Percentiles rank a stretch among this genome's conserved stretches.
phyloP scores from a whole-genome alignment of 2,888 invertebrate genomes.

The Rhagophthalmus giganteus region DNA sequence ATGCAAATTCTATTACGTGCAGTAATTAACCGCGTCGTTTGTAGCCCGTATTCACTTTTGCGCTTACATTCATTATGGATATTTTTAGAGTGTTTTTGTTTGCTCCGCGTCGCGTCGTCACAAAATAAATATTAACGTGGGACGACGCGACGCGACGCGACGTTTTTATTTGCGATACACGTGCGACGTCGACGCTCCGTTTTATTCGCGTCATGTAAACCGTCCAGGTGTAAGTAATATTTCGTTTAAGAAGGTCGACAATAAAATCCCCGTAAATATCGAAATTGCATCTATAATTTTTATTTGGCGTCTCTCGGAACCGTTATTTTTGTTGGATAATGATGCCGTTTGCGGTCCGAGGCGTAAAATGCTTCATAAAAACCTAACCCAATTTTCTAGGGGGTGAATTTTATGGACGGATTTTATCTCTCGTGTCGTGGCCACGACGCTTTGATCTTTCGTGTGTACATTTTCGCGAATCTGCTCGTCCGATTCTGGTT shows the following conservation, averaged over 20 bases:
- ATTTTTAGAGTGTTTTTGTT: neutral
- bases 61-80: neutral
- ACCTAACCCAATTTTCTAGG: slow-evolving; percentile 24
- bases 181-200: slow-evolving; percentile 14
- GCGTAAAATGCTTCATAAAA: slow-evolving; percentile 24
- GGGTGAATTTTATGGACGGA: slow-evolving; percentile 22
- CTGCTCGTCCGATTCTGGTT: neutral
- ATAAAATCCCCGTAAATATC: slow-evolving; percentile 20
- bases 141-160: too few relatives aligned
- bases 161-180: slow-evolving; percentile 17
- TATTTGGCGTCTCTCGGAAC: slow-evolving; percentile 8
- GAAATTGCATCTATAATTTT: slow-evolving; percentile 20
- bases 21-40: slow-evolving; percentile 13
- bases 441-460: slow-evolving; percentile 19
- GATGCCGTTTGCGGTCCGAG: slow-evolving; percentile 19
- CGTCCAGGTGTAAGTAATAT: slow-evolving; percentile 17
- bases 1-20: slow-evolving; percentile 18
- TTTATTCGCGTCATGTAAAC: slow-evolving; percentile 4
- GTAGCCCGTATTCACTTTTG: slow-evolving; percentile 3
- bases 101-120: neutral
- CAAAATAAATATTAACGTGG: neutral
- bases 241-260: slow-evolving; percentile 5
- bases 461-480: slow-evolving; percentile 6
- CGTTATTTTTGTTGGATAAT: slow-evolving; percentile 21
- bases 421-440: slow-evolving; percentile 20